A percentile compares a stretch with the other conserved stretches of the same genome.
Evolutionary conservation across 2,888 invertebrate species (phyloP).

Genomic region (Cosmorhoe ocellata): DNA sequence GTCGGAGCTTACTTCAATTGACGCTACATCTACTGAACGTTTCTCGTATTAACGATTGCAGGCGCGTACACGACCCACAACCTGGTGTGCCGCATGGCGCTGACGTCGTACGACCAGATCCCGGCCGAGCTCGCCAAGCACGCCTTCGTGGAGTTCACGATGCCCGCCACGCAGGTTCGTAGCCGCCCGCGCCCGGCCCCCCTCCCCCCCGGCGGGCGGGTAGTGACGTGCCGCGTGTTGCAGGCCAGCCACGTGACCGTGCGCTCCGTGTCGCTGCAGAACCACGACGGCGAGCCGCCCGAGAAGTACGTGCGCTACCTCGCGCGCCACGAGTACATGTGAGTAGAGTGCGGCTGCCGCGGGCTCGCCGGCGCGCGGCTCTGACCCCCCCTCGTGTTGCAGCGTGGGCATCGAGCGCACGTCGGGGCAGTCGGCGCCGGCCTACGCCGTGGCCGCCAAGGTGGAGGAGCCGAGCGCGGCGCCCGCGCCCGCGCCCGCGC

Average conservation of each 20-base stretch:
- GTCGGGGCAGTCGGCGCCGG: slow-evolving; percentile 62
- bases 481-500: slow-evolving; percentile 35
- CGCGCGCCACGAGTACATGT: slow-evolving; percentile 97
- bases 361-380: slow-evolving; percentile 83
- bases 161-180: slow-evolving; percentile 94
- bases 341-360: slow-evolving; percentile 79
- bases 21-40: too few species aligned
- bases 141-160: slow-evolving; percentile 97
- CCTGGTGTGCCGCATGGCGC: slow-evolving; percentile 95
- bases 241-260: slow-evolving; percentile 92
- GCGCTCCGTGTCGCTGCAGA: slow-evolving; percentile 94
- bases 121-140: slow-evolving; percentile 95
- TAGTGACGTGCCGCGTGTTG: neutral
- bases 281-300: slow-evolving; percentile 95
- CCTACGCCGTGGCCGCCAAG: slow-evolving; percentile 62
- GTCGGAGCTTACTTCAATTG: neutral
- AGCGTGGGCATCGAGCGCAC: slow-evolving; percentile 95
- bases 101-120: slow-evolving; percentile 98
- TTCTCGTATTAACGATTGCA: too few species aligned
- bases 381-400: slow-evolving; percentile 52
- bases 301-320: slow-evolving; percentile 99
- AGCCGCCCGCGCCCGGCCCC: too few species aligned
- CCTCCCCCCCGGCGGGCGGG: too few species aligned
- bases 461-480: slow-evolving; percentile 36
- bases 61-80: slow-evolving; percentile 99